Evolutionary conservation across 2,113 vertebrate genomes (phyloP).

Genomic region (Lepisosteus oculatus): DNA sequence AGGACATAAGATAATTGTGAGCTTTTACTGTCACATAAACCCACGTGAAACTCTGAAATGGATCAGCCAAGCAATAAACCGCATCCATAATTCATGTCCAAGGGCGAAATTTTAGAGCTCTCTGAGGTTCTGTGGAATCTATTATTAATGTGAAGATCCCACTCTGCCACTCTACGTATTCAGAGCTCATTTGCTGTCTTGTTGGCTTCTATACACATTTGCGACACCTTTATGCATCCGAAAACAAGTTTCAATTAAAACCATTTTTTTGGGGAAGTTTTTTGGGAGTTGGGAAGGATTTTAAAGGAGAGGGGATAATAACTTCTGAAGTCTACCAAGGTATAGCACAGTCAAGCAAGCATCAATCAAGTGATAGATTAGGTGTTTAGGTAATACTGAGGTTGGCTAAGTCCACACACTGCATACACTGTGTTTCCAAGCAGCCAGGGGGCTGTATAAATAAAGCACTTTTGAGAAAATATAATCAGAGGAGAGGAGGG

Average conservation of each 20-base stretch:
- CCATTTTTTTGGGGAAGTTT: conserved; percentile 34
- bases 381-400: conserved; percentile 5
- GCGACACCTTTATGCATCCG: conserved; percentile 56
- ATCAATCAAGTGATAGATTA: conserved; percentile 1
- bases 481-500: conserved; percentile 12
- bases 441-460: conserved; percentile 20
- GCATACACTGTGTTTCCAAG: not conserved
- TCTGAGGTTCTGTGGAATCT: conserved; percentile 67
- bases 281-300: conserved; percentile 42
- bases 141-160: conserved; percentile 87
- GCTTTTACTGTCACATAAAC: conserved; percentile 71
- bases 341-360: conserved; percentile 9
- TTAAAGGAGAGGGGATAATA: conserved; percentile 54
- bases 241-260: conserved; percentile 59
- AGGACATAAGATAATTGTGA: conserved; percentile 65
- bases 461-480: conserved; percentile 1
- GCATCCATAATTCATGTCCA: conserved; percentile 90
- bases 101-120: conserved; percentile 78
- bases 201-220: conserved; percentile 40
- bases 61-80: conserved; percentile 73
- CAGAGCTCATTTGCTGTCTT: conserved; percentile 68
- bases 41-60: conserved; percentile 63
- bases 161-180: conserved; percentile 60
- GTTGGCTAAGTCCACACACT: not conserved
- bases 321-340: conserved; percentile 38